Conservation (phyloP, 1,140 invertebrate genomes). For the Megalopta genalis region DNA sequence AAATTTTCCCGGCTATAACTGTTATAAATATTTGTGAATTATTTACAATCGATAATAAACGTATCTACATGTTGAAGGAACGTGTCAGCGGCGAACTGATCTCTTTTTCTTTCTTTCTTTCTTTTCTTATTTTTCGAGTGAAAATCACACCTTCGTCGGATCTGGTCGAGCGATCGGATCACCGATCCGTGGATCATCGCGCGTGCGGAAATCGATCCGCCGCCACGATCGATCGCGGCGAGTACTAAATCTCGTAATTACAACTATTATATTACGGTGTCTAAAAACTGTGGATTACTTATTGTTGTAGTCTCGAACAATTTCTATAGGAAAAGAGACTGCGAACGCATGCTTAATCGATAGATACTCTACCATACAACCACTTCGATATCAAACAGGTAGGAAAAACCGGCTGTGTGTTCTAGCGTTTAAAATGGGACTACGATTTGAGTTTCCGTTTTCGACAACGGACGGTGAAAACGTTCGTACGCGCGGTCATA, state of each 20-base stretch:
- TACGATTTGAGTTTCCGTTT: no score
- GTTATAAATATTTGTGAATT: neutral
- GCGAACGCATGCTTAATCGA: conserved; percentile 52
- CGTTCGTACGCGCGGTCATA: no score
- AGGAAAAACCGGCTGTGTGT: conserved; percentile 42
- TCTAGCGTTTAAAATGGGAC: conserved; percentile 2
- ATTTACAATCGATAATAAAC: neutral
- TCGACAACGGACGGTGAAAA: no score
- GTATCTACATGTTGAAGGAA: neutral
- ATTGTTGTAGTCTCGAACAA: conserved; percentile 12
- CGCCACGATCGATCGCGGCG: neutral
- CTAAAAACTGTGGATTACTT: conserved; percentile 7
- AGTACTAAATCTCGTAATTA: no score
- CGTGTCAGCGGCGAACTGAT: neutral
- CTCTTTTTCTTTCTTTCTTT: no score
- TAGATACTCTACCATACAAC: conserved; percentile 38
- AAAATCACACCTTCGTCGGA: neutral
- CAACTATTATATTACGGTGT: neutral
- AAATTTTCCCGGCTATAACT: neutral
- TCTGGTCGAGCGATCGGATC: neutral
- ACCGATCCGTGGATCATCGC: neutral
- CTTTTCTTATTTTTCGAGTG: no score
- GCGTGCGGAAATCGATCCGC: neutral
- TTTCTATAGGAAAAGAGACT: conserved; percentile 36
- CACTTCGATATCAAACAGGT: conserved; percentile 45